Base-by-base conservation (phyloP, 2,888 invertebrate species). In the Blera fallax region DNA sequence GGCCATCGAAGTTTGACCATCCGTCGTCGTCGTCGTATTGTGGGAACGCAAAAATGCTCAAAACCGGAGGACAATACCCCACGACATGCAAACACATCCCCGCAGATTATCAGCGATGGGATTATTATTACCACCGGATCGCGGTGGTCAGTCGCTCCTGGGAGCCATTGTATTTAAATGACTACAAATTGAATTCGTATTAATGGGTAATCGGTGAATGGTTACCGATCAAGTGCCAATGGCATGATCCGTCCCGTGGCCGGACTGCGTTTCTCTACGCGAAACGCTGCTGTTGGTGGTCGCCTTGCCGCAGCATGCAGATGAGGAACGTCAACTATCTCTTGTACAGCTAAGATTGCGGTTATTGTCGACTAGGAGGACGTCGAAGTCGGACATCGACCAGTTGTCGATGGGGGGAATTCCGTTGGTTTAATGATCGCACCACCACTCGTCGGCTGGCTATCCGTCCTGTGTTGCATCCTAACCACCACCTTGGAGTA, bases 101-200 rank as follows among this genome's bases (percentile, higher is more conserved):
- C 45, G 45, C 18, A 76, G 79, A 72, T 72, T 81, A 77, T 72
- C 81, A 27, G 65, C 40, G 85, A 80, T n/a, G n/a, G n/a, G n/a
- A n/a, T n/a, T n/a, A n/a, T 76, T 81, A 85, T 81, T 85, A 81
- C 76, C 65, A 76, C 70, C 70, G 84, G 52, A 78, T 48, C 16
- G 60, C 64, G 37, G 58, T 48, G 24, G 69, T 43, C 54, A 32
- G 7, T 10, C 4, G 4, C 32, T 43, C 11, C 62, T 56, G 65
- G 76, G 60, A 67, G 72, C 76, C 76, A 85, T 85, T 85, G 85
- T 85, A 85, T 85, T 85, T 81, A 85, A 85, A 85, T 85, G 85
- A 76, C 85, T 81, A 76, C 81, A 85, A 85, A 85, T 85, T 85
- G 85, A 85, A 85, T 81, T 85, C 67, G 85, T 85, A 85, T 85